These are phyloP conservation scores for Luffia ferchaultella DNA, from an alignment of 2,888 invertebrate genomes.

Conservation along the genomic window DNA sequence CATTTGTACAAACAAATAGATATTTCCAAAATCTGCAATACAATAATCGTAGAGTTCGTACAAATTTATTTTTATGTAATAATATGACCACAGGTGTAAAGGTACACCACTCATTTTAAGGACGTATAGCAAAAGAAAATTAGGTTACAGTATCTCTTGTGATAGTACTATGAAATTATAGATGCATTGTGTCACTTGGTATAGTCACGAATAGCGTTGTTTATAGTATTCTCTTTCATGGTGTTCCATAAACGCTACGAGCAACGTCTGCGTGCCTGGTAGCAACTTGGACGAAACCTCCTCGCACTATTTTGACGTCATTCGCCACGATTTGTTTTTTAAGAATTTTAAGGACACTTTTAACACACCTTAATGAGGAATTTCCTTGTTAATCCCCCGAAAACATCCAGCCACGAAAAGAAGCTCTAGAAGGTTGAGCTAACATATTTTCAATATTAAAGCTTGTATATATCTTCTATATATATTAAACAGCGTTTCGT, in stretches of 20 bases:
- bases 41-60: too few species aligned
- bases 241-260: background rate
- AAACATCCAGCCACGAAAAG: too few species aligned
- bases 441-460: too few species aligned
- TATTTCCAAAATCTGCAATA: too few species aligned
- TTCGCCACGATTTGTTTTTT: background rate
- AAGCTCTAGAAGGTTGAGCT: too few species aligned
- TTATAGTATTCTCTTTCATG: background rate
- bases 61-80: conserved; percentile 25
- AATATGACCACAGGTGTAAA: conserved; percentile 28
- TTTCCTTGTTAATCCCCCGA: background rate
- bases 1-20: too few species aligned
- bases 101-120: conserved; percentile 5
- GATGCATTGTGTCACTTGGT: background rate
- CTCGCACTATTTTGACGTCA: background rate
- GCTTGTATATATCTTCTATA: too few species aligned
- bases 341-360: background rate
- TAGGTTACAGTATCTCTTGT: background rate
- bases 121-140: background rate
- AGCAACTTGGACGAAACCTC: background rate
- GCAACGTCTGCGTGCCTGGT: background rate
- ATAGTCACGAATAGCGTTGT: background rate
- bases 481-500: too few species aligned
- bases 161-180: background rate
- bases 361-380: background rate